A percentile compares a stretch with the other conserved stretches of the same genome.
These are phyloP conservation scores for Bombus impatiens DNA, from an alignment of 1,140 invertebrate species.

Conservation along the genomic window DNA sequence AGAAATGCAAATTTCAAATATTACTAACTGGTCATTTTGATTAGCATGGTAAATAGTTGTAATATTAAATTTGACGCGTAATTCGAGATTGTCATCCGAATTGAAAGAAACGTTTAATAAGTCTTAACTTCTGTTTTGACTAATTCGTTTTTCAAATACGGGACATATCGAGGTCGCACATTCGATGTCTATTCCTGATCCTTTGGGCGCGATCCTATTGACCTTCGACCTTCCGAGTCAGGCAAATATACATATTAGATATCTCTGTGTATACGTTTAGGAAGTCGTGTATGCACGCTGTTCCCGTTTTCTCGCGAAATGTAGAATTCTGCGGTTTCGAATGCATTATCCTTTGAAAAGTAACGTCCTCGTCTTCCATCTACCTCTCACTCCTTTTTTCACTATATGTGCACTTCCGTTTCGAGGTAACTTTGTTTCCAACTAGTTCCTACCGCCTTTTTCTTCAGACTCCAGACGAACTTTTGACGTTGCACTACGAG, in stretches of 20 bases:
- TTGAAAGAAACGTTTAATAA: neutral
- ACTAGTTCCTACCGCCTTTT: constrained; percentile 39
- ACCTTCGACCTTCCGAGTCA: constrained; percentile 59
- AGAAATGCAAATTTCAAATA: neutral
- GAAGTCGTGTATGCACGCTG: constrained; percentile 5
- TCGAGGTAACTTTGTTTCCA: constrained; percentile 53
- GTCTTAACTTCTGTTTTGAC: neutral
- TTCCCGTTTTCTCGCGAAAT: constrained; percentile 38
- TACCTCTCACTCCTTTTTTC: neutral
- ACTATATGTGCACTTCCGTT: constrained; percentile 20
- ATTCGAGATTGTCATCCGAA: neutral
- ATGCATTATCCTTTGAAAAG: constrained; percentile 54
- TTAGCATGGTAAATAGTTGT: too few relatives aligned
- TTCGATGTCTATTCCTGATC: constrained; percentile 26
- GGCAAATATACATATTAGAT: neutral
- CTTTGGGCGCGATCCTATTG: constrained; percentile 35
- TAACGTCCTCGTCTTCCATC: neutral
- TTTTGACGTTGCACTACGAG: neutral
- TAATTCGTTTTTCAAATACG: neutral
- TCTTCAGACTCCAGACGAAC: neutral
- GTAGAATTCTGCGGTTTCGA: constrained; percentile 45
- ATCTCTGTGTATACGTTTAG: constrained; percentile 2
- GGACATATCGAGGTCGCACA: constrained; percentile 10
- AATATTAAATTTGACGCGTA: neutral
- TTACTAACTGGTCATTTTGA: neutral